A percentile compares a stretch with the other conserved stretches of the same genome.
These are phyloP conservation scores for Halichoerus grypus DNA, from an alignment of 2,113 vertebrate genomes.

Conservation along the genomic window DNA sequence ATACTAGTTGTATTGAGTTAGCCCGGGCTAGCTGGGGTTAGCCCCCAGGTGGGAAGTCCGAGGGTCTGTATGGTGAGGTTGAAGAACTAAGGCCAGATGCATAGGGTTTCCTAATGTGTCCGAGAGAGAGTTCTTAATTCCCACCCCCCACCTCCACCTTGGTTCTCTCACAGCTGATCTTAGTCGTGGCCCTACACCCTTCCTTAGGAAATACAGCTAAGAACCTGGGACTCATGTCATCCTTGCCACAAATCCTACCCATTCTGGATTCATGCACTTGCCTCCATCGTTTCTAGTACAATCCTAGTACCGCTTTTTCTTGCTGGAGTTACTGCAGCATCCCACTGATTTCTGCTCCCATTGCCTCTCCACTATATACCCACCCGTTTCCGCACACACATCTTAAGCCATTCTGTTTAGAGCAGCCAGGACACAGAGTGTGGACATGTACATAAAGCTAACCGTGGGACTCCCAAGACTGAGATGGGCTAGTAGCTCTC, in stretches of 20 bases:
- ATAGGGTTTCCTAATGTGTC: neutral
- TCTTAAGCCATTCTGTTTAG: neutral
- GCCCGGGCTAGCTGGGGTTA: neutral
- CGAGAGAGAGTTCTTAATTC: neutral
- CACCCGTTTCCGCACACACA: rapidly evolving
- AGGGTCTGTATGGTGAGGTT: neutral
- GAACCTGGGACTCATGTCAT: too few relatives aligned
- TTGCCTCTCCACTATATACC: rapidly evolving
- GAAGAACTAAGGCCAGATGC: neutral
- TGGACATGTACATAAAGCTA: neutral
- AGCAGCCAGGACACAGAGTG: neutral
- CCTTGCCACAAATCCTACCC: neutral
- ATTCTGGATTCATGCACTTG: neutral
- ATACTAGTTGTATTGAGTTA: neutral
- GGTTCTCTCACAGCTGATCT: neutral
- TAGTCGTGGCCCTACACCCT: neutral
- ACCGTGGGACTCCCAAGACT: neutral
- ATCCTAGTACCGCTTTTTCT: neutral
- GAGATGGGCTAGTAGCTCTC: neutral
- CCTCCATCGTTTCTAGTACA: neutral
- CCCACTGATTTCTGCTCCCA: neutral
- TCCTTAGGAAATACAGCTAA: neutral
- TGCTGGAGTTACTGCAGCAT: neutral
- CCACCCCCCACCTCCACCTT: rapidly evolving
- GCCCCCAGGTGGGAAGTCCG: neutral